These are phyloP conservation scores for Pentamera pediparva DNA, from an alignment of 53 echinoderm and acorn worm genomes.

Conservation along the genomic window DNA sequence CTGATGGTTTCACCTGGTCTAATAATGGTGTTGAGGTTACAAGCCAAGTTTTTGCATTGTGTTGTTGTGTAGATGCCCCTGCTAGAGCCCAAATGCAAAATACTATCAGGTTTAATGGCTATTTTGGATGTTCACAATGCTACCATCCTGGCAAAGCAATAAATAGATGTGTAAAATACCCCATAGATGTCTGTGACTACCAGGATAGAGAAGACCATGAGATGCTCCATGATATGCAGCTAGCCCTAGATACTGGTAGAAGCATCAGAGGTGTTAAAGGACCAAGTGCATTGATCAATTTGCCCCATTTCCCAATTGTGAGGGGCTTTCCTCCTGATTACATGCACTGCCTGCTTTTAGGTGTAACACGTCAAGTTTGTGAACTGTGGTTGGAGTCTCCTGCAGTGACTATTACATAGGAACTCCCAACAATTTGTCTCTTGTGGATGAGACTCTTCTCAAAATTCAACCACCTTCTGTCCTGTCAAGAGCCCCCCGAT, in stretches of 20 bases:
- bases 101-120: slow-evolving; percentile 42
- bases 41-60: slow-evolving; percentile 37
- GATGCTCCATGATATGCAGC: slow-evolving; percentile 33
- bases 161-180: slow-evolving; percentile 32
- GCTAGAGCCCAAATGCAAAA: slow-evolving; percentile 43
- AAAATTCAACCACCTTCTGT: not conserved
- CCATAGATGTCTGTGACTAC: slow-evolving; percentile 49
- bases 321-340: slow-evolving; percentile 38
- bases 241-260: slow-evolving; percentile 14
- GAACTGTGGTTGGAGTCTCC: slow-evolving; percentile 30
- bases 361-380: slow-evolving; percentile 27
- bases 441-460: not conserved
- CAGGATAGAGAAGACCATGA: slow-evolving; percentile 40
- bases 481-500: not conserved
- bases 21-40: not conserved
- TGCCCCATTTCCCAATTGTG: slow-evolving; percentile 30
- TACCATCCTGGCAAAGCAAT: slow-evolving; percentile 42
- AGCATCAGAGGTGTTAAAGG: slow-evolving; percentile 47
- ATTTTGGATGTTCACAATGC: slow-evolving; percentile 34
- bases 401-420: slow-evolving; percentile 22
- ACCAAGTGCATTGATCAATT: slow-evolving; percentile 35
- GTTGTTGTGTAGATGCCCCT: slow-evolving; percentile 47
- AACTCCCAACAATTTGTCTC: not conserved
- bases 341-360: slow-evolving; percentile 40
- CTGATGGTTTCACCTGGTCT: slow-evolving; percentile 31